Conservation (phyloP, 2,888 invertebrate species). For the Vanessa cardui region DNA sequence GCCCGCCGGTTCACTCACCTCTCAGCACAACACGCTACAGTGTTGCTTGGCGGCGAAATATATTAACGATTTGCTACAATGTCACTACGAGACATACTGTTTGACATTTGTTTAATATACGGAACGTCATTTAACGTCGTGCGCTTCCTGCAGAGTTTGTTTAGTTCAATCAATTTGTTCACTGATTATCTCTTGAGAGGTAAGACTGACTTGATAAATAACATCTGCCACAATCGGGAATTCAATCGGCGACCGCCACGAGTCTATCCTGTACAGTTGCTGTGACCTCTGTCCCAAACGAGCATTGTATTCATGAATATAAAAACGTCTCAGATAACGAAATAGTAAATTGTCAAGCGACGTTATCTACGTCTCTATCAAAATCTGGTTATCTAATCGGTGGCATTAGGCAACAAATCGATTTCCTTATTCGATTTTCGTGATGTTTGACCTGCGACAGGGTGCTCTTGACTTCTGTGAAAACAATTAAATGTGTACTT, state of each 20-base stretch:
- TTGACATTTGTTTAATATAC: background rate
- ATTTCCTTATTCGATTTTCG: slow-evolving; percentile 2
- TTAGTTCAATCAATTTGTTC: background rate
- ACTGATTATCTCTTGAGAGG: background rate
- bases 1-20: slow-evolving; percentile 6
- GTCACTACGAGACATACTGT: background rate
- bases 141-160: background rate
- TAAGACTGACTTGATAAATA: background rate
- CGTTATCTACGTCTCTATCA: background rate
- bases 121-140: too few species aligned
- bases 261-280: background rate
- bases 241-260: background rate
- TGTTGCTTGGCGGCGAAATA: slow-evolving; percentile 1
- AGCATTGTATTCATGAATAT: background rate
- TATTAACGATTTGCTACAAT: background rate
- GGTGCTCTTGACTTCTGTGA: background rate
- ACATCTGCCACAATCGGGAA: too few species aligned
- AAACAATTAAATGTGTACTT: too few species aligned
- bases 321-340: slow-evolving; percentile 3
- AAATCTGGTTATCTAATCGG: background rate
- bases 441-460: background rate
- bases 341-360: background rate
- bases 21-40: background rate
- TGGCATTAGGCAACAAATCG: slow-evolving; percentile 4
- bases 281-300: background rate